A percentile compares a stretch with the other conserved stretches of the same genome.
phyloP scores from a whole-genome alignment of 2,888 invertebrate species.

The Linnaemya vulpina region DNA sequence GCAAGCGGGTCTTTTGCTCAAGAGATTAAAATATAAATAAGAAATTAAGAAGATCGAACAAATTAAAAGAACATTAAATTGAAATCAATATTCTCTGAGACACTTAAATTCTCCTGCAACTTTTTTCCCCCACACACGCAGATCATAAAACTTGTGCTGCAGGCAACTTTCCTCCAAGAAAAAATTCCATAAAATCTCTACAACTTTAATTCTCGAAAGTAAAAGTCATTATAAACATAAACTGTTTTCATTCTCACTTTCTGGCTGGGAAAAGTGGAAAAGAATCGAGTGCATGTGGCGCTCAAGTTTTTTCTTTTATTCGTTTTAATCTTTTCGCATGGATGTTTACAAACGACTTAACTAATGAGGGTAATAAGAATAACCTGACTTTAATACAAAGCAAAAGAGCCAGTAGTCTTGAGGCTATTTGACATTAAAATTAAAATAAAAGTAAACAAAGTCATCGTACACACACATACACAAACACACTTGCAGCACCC shows the following conservation, averaged over 20 bases:
- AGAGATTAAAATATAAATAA: too few relatives aligned
- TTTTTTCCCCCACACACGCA: neutral
- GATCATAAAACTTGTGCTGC: neutral
- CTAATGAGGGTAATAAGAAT: slow-evolving; percentile 64
- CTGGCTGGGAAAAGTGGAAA: neutral
- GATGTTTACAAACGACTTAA: slow-evolving; percentile 58
- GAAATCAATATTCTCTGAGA: too few relatives aligned
- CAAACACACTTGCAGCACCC: neutral
- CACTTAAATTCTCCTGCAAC: too few relatives aligned
- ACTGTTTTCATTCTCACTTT: neutral
- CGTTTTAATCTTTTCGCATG: slow-evolving; percentile 5
- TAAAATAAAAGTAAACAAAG: slow-evolving; percentile 24
- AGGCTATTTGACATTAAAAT: slow-evolving; percentile 64
- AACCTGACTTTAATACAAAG: slow-evolving; percentile 43
- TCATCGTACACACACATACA: neutral
- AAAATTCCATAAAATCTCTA: neutral
- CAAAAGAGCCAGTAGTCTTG: slow-evolving; percentile 32
- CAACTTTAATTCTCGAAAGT: neutral
- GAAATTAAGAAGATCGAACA: too few relatives aligned
- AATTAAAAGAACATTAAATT: too few relatives aligned
- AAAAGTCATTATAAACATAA: neutral
- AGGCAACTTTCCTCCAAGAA: neutral
- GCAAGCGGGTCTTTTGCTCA: too few relatives aligned
- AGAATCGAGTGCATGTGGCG: neutral
- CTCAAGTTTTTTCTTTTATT: neutral